Percentiles rank a stretch among this genome's conserved stretches.
These are phyloP conservation scores for Chrysomallon squamiferum DNA, from an alignment of 1,140 invertebrate genomes.

Conservation along the genomic window DNA sequence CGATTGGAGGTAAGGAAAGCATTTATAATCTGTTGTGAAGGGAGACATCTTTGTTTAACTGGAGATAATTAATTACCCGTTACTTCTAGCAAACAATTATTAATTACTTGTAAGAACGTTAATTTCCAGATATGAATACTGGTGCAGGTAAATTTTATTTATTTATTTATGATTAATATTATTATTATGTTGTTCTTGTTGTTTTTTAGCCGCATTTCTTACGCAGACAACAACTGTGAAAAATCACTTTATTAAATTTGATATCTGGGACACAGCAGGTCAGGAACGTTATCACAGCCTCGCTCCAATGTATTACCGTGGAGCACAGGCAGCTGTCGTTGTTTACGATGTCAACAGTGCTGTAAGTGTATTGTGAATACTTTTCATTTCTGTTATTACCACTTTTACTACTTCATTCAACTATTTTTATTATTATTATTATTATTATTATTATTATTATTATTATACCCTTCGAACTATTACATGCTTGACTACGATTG, in stretches of 20 bases:
- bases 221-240: slow-evolving; percentile 98
- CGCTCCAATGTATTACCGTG: slow-evolving; percentile 99
- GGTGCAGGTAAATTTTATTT: too few species aligned
- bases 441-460: background rate
- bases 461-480: too few species aligned
- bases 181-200: too few species aligned
- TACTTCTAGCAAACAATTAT: too few species aligned
- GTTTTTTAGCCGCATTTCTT: slow-evolving; percentile 88
- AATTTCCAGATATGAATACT: too few species aligned
- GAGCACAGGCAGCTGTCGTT: slow-evolving; percentile 97
- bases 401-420: background rate
- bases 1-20: slow-evolving; percentile 86
- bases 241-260: slow-evolving; percentile 90
- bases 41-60: too few species aligned
- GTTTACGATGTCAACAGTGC: slow-evolving; percentile 99
- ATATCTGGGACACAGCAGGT: slow-evolving; percentile 91
- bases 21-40: too few species aligned
- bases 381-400: background rate
- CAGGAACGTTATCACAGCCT: slow-evolving; percentile 97
- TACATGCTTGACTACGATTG: background rate
- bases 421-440: too few species aligned
- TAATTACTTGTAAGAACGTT: too few species aligned
- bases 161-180: too few species aligned
- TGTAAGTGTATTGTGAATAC: too few species aligned
- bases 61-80: too few species aligned